phyloP scores from a whole-genome alignment of 2,113 vertebrate genomes.

The Melospiza melodia region DNA sequence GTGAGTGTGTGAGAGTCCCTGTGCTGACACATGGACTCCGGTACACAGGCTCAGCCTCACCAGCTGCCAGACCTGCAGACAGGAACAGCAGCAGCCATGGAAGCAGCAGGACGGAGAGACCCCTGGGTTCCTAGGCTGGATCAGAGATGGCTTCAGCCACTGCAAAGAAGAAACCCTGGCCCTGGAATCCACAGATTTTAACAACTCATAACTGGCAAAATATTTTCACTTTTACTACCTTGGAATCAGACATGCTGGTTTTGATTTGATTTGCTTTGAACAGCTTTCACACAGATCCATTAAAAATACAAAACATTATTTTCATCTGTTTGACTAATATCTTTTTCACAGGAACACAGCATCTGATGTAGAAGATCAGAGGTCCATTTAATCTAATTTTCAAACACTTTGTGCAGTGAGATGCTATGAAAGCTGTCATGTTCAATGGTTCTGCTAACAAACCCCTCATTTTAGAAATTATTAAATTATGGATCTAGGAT shows the following conservation, averaged over 20 bases:
- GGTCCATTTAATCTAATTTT: constrained; percentile 44
- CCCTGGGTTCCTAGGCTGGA: background rate
- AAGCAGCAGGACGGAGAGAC: background rate
- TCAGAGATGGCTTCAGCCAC: background rate
- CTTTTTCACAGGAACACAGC: constrained; percentile 43
- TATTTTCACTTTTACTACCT: background rate
- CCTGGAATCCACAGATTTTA: background rate
- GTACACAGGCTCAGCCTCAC: background rate
- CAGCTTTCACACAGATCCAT: constrained; percentile 6
- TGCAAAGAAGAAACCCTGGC: background rate
- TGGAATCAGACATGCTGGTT: constrained; percentile 12
- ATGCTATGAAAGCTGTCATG: background rate
- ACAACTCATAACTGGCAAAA: background rate
- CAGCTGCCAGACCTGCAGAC: background rate
- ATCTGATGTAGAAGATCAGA: constrained; percentile 49
- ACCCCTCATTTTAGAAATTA: constrained; percentile 13
- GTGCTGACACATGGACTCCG: rapidly evolving
- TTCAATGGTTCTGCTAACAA: background rate
- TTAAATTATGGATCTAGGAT: constrained; percentile 19
- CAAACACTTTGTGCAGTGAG: constrained; percentile 27
- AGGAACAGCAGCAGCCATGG: background rate
- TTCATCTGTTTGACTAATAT: constrained; percentile 7
- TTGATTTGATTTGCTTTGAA: constrained; percentile 36
- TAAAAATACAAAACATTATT: constrained; percentile 58
- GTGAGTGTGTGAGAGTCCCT: background rate